A percentile compares a stretch with the other conserved stretches of the same genome.
phyloP scores from a whole-genome alignment of 2,888 invertebrate species.

The Onchidella celtica region DNA sequence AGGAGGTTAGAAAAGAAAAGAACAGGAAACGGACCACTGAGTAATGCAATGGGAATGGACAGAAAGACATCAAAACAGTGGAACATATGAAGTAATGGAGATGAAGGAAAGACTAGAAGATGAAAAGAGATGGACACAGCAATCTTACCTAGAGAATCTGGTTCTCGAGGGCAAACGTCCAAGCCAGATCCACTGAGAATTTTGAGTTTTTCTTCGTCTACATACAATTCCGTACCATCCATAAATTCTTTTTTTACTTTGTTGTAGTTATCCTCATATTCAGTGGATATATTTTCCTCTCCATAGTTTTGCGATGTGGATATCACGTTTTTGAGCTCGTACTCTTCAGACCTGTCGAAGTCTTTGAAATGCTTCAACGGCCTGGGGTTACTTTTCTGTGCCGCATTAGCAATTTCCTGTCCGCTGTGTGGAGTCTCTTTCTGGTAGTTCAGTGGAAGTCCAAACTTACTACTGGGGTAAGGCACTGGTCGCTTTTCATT shows the following conservation, averaged over 20 bases:
- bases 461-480: neutral
- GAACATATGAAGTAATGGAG: no score
- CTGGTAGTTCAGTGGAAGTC: conserved; percentile 3
- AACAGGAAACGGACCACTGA: no score
- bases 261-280: conserved; percentile 16
- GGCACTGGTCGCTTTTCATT: neutral
- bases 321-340: neutral
- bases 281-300: neutral
- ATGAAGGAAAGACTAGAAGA: no score
- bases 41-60: no score
- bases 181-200: neutral
- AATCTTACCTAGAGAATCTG: conserved; percentile 35
- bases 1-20: no score
- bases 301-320: neutral
- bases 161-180: conserved; percentile 9
- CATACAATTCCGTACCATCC: conserved; percentile 25
- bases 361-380: conserved; percentile 27
- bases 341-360: conserved; percentile 1
- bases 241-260: neutral
- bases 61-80: no score
- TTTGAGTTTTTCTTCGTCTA: conserved; percentile 7
- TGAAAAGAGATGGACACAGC: no score
- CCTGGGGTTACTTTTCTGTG: neutral
- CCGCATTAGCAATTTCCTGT: neutral
- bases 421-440: neutral